Base-by-base conservation (phyloP, 1,140 invertebrate species). In the Tigriopus japonicus region DNA sequence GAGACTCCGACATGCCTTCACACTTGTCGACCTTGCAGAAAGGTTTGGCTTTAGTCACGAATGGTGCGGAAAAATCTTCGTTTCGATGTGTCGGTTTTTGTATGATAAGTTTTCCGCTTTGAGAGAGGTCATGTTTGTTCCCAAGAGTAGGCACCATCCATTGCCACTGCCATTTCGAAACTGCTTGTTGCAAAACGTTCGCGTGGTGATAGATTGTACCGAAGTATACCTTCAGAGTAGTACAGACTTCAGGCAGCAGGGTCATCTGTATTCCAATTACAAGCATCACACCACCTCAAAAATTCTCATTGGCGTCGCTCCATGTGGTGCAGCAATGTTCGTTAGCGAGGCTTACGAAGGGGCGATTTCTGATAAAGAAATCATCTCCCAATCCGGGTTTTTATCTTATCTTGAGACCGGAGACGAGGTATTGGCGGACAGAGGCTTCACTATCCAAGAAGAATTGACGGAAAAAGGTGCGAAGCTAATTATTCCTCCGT, bases 361-460 rank as follows among this genome's bases (percentile, higher is more conserved):
- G n/a, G n/a, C n/a, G 42, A 53, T 56, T n/a, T 63, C 61, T 1
- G 65, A 65, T 52, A 65, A 63, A 59, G 40, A 35, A 42, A 64
- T 66, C 42, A 43, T 49, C 1, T 10, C 14, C 6, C 14, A 64
- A 17, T n/a, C 60, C 59, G 63, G 54, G 1, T 1, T 64, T 9
- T 42, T 60, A 35, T 12, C 14, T 40, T 40, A 12, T 15, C 10
- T 43, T 43, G 42, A 43, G 42, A 10, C 42, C 15, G 42, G 42
- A 12, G 42, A 43, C 15, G 42, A 12, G 15, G 42, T 43, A 12
- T 43, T 43, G 42, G 42, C 42, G 10, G 42, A 43, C 10, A n/a
- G n/a, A n/a, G n/a, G n/a, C n/a, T n/a, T n/a, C n/a, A n/a, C n/a
- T n/a, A n/a, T n/a, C n/a, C n/a, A 43, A 43, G 42, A 43, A 12